Percentiles rank a stretch among this genome's conserved stretches.
These are phyloP conservation scores for Acestrorhynchus altus DNA, from an alignment of 2,797 vertebrate genomes.

Conservation along the genomic window DNA sequence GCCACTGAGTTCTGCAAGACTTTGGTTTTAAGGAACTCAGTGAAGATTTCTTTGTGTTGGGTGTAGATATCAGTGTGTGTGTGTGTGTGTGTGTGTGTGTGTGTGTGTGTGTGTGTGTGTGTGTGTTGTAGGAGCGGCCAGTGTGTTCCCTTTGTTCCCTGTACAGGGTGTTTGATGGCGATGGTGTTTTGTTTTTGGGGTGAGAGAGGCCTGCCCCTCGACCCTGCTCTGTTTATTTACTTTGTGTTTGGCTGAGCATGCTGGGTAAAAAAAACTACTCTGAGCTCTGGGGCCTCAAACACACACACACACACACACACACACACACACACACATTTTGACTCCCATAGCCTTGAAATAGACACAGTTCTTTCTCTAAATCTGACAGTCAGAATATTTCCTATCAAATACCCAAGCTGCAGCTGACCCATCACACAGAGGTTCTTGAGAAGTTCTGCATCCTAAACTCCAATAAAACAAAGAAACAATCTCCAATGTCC, in stretches of 20 bases:
- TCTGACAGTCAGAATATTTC: constrained; percentile 2
- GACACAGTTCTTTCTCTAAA: not conserved
- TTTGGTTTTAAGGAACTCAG: not conserved
- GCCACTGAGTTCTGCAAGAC: not conserved
- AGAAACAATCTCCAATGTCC: too few species aligned
- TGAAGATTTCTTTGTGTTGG: constrained; percentile 52
- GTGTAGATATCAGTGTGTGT: not conserved
- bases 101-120: constrained; percentile 72
- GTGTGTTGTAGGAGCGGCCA: constrained; percentile 70
- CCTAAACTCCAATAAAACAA: too few species aligned
- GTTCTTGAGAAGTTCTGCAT: too few species aligned
- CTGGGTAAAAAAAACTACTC: constrained; percentile 74
- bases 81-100: constrained; percentile 69
- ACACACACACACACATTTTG: constrained; percentile 61
- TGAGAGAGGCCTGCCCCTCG: constrained; percentile 78
- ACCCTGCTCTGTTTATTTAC: constrained; percentile 84
- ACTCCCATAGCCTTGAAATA: constrained; percentile 11
- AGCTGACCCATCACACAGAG: too few species aligned
- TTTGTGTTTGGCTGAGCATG: constrained; percentile 78
- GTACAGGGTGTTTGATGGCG: constrained; percentile 78
- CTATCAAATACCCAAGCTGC: not conserved
- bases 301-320: constrained; percentile 39
- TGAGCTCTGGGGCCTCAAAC: constrained; percentile 35
- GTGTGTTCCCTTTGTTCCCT: constrained; percentile 45
- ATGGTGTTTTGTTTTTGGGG: constrained; percentile 83